Conservation (phyloP, 2,113 vertebrate species). For the Pterocles orientalis region DNA sequence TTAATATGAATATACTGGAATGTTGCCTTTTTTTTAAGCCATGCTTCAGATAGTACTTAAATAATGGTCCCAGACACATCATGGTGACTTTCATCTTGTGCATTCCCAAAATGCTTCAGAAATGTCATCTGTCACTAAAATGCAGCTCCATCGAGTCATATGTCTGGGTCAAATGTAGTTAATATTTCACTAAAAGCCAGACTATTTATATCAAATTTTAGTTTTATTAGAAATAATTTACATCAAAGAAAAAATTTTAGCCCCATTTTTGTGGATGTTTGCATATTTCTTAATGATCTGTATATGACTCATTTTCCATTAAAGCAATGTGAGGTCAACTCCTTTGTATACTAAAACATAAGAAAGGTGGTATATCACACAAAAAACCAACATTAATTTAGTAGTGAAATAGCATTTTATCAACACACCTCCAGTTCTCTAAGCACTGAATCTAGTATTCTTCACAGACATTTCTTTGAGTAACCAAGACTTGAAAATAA, state of each 20-base stretch:
- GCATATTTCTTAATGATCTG: neutral
- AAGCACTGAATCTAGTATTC: neutral
- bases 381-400: neutral
- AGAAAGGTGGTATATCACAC: neutral
- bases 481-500: neutral
- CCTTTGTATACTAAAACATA: neutral
- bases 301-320: neutral
- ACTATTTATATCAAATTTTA: neutral
- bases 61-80: neutral
- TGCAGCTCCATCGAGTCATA: neutral
- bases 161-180: neutral
- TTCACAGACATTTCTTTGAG: neutral
- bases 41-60: neutral
- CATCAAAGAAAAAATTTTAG: neutral
- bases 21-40: neutral
- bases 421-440: neutral
- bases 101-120: neutral
- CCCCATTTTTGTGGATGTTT: neutral
- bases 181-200: neutral
- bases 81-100: neutral
- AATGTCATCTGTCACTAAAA: neutral
- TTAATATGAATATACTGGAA: neutral
- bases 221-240: neutral
- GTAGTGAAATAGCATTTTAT: neutral
- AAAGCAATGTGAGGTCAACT: neutral